Evolutionary conservation across 2,797 vertebrate species (phyloP).

Genomic region (Phoeniculus purpureus): DNA sequence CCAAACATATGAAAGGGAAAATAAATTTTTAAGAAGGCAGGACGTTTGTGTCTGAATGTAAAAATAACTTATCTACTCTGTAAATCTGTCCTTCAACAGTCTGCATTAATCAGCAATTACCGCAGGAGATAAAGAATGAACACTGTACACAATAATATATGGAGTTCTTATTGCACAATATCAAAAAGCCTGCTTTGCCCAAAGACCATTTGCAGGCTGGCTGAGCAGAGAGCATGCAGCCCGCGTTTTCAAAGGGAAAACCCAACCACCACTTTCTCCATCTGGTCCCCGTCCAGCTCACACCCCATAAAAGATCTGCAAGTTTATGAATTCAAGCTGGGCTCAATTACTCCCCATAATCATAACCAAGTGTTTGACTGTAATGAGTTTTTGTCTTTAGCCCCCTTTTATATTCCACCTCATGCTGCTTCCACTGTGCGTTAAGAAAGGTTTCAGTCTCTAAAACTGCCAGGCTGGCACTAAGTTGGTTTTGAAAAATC

Average conservation of each 20-base stretch:
- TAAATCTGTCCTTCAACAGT: too few relatives aligned
- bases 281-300: conserved; percentile 57
- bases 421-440: conserved; percentile 15
- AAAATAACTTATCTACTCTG: too few relatives aligned
- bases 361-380: conserved; percentile 59
- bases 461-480: neutral
- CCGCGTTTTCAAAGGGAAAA: conserved; percentile 38
- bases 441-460: conserved; percentile 12
- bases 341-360: conserved; percentile 61
- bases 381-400: conserved; percentile 9
- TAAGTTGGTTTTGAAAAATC: conserved; percentile 8
- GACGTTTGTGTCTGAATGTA: too few relatives aligned
- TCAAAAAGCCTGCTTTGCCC: neutral
- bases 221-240: neutral
- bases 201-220: neutral
- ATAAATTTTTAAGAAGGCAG: too few relatives aligned
- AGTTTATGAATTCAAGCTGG: conserved; percentile 64
- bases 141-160: too few relatives aligned
- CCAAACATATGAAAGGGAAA: too few relatives aligned
- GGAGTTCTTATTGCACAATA: too few relatives aligned
- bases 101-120: too few relatives aligned
- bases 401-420: neutral
- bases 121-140: too few relatives aligned
- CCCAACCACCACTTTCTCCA: conserved; percentile 42
- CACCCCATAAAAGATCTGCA: conserved; percentile 57